A percentile compares a stretch with the other conserved stretches of the same genome.
Evolutionary conservation across 2,888 invertebrate genomes (phyloP).

Genomic region (Mellilla xanthometata): DNA sequence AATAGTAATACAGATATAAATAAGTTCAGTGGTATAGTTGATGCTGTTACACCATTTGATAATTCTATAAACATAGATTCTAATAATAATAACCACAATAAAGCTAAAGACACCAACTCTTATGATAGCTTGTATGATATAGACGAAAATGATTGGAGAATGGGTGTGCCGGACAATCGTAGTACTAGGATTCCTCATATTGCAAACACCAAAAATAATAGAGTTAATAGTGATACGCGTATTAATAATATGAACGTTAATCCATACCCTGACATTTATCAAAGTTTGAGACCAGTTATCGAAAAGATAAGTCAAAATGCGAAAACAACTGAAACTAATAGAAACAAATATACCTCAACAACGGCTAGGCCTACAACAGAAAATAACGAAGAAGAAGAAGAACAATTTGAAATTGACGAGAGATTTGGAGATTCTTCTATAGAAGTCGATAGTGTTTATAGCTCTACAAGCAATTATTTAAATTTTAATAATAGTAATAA

Average conservation of each 20-base stretch:
- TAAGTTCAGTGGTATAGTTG: background rate
- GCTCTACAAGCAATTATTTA: background rate
- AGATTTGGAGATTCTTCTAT: background rate
- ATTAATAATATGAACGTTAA: background rate
- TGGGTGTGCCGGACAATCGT: conserved; percentile 26
- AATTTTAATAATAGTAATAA: too few species aligned
- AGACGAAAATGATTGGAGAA: conserved; percentile 47
- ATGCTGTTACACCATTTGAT: background rate
- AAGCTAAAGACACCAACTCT: conserved; percentile 10
- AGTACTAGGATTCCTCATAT: background rate
- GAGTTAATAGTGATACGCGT: background rate
- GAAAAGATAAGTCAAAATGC: background rate
- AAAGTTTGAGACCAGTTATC: background rate
- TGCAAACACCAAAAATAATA: background rate
- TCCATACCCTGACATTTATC: background rate
- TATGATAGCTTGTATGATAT: conserved; percentile 40
- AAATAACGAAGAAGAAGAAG: background rate
- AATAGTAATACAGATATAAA: background rate
- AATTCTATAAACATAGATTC: conserved; percentile 10
- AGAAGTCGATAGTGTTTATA: background rate
- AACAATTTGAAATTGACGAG: background rate
- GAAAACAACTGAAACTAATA: too few species aligned
- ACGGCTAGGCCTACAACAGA: background rate
- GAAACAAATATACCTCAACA: too few species aligned
- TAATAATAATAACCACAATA: background rate